Conservation (phyloP, 2,888 invertebrate genomes). For the Aplocera efformata region DNA sequence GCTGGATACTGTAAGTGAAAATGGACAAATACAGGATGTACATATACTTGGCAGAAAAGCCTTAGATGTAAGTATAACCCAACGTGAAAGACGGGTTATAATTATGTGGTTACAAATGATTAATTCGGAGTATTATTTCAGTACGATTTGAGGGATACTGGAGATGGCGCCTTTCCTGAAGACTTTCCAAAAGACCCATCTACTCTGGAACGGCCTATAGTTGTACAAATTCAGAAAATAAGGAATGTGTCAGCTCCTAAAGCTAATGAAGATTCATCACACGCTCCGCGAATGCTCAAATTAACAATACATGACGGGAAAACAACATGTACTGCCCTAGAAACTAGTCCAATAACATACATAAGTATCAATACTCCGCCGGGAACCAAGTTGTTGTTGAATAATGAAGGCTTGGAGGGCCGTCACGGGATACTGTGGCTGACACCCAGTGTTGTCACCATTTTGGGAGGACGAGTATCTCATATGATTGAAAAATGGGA, state of each 20-base stretch:
- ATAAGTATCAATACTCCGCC: slow-evolving; percentile 92
- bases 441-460: slow-evolving; percentile 82
- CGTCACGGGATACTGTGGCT: slow-evolving; percentile 88
- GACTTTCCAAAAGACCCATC: slow-evolving; percentile 82
- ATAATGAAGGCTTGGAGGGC: slow-evolving; percentile 70
- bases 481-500: slow-evolving; percentile 95
- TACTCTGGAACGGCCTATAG: slow-evolving; percentile 80
- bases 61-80: slow-evolving; percentile 82
- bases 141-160: slow-evolving; percentile 90
- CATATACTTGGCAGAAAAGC: slow-evolving; percentile 83
- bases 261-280: slow-evolving; percentile 90
- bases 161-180: slow-evolving; percentile 86
- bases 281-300: slow-evolving; percentile 91
- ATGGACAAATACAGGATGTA: slow-evolving; percentile 82
- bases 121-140: slow-evolving; percentile 52
- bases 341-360: slow-evolving; percentile 85
- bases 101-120: slow-evolving; percentile 21
- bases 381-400: slow-evolving; percentile 87
- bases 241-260: slow-evolving; percentile 95
- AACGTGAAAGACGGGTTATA: slow-evolving; percentile 17
- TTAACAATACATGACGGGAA: slow-evolving; percentile 93
- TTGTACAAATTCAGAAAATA: slow-evolving; percentile 93
- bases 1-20: slow-evolving; percentile 83
- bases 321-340: slow-evolving; percentile 87
- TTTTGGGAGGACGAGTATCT: slow-evolving; percentile 92